Percentiles rank a stretch among this genome's conserved stretches.
Evolutionary conservation across 1,140 invertebrate genomes (phyloP).

Genomic region (Heliconius himera): DNA sequence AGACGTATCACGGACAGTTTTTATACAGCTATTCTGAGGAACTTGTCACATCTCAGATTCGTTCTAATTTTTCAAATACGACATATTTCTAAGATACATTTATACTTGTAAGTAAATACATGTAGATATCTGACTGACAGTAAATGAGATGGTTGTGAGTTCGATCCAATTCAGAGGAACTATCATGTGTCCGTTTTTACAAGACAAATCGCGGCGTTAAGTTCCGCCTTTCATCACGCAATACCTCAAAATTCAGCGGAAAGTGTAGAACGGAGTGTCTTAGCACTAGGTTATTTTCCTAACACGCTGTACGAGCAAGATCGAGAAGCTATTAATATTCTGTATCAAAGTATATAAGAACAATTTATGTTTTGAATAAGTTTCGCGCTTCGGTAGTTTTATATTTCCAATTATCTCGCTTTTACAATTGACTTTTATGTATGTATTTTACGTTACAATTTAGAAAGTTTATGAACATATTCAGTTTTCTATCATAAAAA

Average conservation of each 20-base stretch:
- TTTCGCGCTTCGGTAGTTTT: constrained; percentile 13
- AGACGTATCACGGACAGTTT: neutral
- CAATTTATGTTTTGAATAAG: neutral
- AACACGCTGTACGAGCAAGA: neutral
- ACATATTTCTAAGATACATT: neutral
- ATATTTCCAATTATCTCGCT: constrained; percentile 3
- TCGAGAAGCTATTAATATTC: neutral
- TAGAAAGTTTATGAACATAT: neutral
- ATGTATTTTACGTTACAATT: neutral
- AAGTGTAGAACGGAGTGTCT: neutral
- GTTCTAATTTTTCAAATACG: neutral
- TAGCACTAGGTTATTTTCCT: neutral
- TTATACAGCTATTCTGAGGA: neutral
- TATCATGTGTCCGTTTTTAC: no score
- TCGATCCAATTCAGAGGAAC: no score
- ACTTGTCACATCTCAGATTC: neutral
- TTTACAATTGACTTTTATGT: constrained; percentile 11
- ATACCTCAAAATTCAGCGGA: neutral
- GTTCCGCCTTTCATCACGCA: neutral
- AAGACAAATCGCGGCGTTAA: neutral
- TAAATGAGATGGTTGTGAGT: no score
- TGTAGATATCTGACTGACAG: no score
- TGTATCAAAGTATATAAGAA: neutral
- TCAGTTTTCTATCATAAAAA: neutral
- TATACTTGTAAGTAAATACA: no score